Conservation (phyloP, 2,888 invertebrate species). For the Tanytarsus gracilentus region DNA sequence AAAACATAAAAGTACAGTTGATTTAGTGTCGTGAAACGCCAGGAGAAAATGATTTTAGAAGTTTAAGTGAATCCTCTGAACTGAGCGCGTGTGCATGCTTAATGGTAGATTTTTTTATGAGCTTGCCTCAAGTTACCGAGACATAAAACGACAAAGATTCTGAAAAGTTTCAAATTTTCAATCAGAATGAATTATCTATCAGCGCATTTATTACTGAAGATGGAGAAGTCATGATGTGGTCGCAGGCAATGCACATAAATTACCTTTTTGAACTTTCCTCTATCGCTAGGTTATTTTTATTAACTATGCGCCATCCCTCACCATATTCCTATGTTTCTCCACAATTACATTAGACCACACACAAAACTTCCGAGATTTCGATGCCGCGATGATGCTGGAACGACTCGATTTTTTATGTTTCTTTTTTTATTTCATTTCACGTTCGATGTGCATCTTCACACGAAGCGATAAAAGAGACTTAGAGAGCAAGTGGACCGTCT, state of each 20-base stretch:
- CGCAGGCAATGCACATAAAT: slow-evolving; percentile 23
- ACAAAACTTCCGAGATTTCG: background rate
- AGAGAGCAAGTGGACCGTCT: background rate
- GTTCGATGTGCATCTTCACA: background rate
- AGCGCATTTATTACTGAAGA: background rate
- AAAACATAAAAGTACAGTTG: background rate
- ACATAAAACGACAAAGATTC: too few relatives aligned
- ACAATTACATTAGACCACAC: slow-evolving; percentile 7
- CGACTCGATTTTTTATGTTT: background rate
- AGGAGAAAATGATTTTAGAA: slow-evolving; percentile 5
- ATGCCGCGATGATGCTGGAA: background rate
- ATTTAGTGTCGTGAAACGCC: slow-evolving; percentile 14
- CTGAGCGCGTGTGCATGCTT: too few relatives aligned
- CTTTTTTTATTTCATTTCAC: slow-evolving; percentile 1
- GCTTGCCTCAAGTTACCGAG: too few relatives aligned
- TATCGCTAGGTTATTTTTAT: background rate
- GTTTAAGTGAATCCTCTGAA: background rate
- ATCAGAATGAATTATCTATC: too few relatives aligned
- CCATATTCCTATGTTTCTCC: background rate
- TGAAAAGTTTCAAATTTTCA: too few relatives aligned
- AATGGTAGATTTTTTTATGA: too few relatives aligned
- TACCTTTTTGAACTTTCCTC: slow-evolving; percentile 22
- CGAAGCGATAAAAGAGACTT: too few relatives aligned
- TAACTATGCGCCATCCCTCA: slow-evolving; percentile 7
- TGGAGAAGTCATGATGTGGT: slow-evolving; percentile 11